Conservation (phyloP, 2,888 invertebrate species). For the Saturnia pavonia region DNA sequence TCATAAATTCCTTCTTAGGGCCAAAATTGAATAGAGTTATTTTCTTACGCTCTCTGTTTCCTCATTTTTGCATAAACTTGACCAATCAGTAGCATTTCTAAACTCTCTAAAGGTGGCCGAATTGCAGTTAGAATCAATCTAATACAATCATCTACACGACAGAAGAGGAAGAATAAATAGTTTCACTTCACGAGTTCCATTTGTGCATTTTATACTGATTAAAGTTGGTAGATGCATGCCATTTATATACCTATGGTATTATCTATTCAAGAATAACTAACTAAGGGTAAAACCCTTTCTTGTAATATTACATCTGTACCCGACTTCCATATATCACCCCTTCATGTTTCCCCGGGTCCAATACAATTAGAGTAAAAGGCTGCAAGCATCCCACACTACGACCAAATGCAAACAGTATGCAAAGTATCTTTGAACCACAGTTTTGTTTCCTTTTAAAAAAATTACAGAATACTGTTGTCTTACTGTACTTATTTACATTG, state of each 20-base stretch:
- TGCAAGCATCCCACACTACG: conserved; percentile 39
- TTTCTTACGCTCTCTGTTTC: too few species aligned
- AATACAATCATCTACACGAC: too few species aligned
- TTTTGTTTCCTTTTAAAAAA: not conserved
- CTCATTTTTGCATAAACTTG: too few species aligned
- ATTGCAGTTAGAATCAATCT: too few species aligned
- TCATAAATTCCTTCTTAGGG: too few species aligned
- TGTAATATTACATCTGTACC: conserved; percentile 11
- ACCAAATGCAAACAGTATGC: conserved; percentile 57
- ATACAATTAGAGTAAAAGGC: conserved; percentile 61
- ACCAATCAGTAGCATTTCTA: too few species aligned
- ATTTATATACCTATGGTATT: not conserved
- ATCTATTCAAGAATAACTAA: not conserved
- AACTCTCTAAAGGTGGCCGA: too few species aligned
- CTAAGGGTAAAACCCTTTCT: not conserved
- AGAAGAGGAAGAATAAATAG: too few species aligned
- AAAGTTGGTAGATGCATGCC: too few species aligned
- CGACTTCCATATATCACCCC: conserved; percentile 6
- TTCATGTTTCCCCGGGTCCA: conserved; percentile 31
- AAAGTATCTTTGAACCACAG: conserved; percentile 34
- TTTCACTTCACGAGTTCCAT: too few species aligned
- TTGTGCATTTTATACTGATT: too few species aligned
- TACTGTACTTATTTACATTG: not conserved
- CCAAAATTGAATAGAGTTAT: too few species aligned
- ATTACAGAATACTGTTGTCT: not conserved